Evolutionary conservation across 2,113 vertebrate species (phyloP), one percentile per base, ranked within the genome.

Genomic region (Phodopus roborovskii): DNA sequence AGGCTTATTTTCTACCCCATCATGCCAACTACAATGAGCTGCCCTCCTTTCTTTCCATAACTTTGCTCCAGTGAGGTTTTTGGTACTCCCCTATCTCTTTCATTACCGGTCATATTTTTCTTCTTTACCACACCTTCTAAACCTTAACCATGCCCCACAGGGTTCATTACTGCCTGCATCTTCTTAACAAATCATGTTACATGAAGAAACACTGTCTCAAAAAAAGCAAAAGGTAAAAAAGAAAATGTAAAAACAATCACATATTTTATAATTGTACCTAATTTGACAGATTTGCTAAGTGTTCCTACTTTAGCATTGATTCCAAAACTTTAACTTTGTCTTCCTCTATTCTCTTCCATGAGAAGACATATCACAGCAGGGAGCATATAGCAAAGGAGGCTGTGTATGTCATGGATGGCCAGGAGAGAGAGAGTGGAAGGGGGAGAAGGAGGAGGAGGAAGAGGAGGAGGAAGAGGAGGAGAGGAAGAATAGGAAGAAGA

Each of bases 401-500:
- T 42, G 20, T 36, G n/a, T 28, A 62, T 26, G 24, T 83, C 58
- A 42, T 60, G 58, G 15, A 45, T 78, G 12, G 22, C 39, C 39
- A 26, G 39, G 5, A 26, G 73, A 45, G 39, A 26, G 15, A 68
- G 66, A 36, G 20, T 7, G 22, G 11, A 7, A 53, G 50, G 1
- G 9, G 11, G 50, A 53, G 8, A 12, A 53, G 11, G 50, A 53
- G 50, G 50, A 7, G 11, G 50, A 53, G 50, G 50, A 53, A 1
- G 5, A 20, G 30, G 28, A 11, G 10, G 8, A 2, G 8, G 11
- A 3, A 56, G 4, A 26, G 48, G 20, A 15, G 17, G 13, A 9
- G 7, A 48, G 48, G 30, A 4, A 33, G 3, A 0, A 3, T 15
- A 11, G 6, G 4, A 7, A 16, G 20, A 26, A 28, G 42, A n/a